These are phyloP conservation scores for Amaurobius ferox DNA, from an alignment of 2,888 invertebrate species.

Conservation along the genomic window DNA sequence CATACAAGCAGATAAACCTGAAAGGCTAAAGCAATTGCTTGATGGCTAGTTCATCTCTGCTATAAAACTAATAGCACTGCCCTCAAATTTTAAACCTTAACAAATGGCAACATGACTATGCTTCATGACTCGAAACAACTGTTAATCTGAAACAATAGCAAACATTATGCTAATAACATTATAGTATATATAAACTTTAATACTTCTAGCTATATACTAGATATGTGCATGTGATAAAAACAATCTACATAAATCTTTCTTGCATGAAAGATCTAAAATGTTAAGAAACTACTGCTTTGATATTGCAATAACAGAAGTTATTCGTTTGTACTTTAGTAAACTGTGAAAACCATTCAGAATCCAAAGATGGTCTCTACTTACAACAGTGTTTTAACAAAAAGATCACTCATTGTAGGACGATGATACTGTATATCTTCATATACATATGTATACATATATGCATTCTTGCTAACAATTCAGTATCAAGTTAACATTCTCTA, in stretches of 20 bases:
- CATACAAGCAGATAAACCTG: constrained; percentile 28
- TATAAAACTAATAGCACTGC: constrained; percentile 59
- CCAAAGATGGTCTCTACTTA: constrained; percentile 59
- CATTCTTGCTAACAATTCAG: constrained; percentile 67
- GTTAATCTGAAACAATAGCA: constrained; percentile 62
- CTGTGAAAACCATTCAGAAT: constrained; percentile 63
- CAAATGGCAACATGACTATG: constrained; percentile 71
- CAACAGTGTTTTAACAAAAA: constrained; percentile 68
- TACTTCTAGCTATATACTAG: constrained; percentile 70
- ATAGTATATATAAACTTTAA: constrained; percentile 70
- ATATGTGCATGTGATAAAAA: constrained; percentile 73
- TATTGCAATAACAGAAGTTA: constrained; percentile 73
- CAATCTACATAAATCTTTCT: constrained; percentile 65
- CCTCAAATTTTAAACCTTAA: constrained; percentile 53
- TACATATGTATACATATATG: constrained; percentile 28
- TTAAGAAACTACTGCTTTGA: constrained; percentile 71
- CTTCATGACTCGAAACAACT: constrained; percentile 61
- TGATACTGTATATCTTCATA: constrained; percentile 70
- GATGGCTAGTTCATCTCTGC: constrained; percentile 36
- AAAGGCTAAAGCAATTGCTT: constrained; percentile 35
- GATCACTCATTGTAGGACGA: constrained; percentile 69
- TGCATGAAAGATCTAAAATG: constrained; percentile 67
- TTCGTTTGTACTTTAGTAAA: constrained; percentile 72
- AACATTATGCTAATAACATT: constrained; percentile 68
- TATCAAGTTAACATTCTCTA: constrained; percentile 70